phyloP scores from a whole-genome alignment of 2,797 vertebrate genomes.

The Phrynocephalus guinanensis region DNA sequence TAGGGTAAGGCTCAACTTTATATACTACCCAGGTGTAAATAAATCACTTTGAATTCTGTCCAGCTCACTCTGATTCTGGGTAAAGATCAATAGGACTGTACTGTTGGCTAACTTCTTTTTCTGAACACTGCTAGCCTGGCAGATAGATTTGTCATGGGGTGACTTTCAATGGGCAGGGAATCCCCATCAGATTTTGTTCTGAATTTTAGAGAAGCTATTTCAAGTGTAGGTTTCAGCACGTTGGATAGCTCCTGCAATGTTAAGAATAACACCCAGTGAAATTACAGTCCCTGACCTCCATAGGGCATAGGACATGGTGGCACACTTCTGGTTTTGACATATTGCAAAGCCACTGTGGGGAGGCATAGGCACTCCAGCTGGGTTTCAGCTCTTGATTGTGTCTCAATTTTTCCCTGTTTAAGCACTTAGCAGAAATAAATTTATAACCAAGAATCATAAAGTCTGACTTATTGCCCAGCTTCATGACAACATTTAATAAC shows the following conservation, averaged over 20 bases:
- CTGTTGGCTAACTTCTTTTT: not conserved
- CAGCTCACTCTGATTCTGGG: not conserved
- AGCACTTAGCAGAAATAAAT: constrained; percentile 75
- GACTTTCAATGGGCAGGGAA: too few relatives aligned
- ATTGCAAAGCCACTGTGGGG: constrained; percentile 60
- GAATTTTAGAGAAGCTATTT: too few relatives aligned
- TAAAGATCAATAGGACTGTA: not conserved
- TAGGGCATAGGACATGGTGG: not conserved
- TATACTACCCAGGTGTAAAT: not conserved
- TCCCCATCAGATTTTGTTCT: too few relatives aligned
- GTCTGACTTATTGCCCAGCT: constrained; percentile 77
- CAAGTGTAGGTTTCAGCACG: too few relatives aligned
- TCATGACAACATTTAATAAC: constrained; percentile 80
- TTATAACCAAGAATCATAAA: constrained; percentile 79
- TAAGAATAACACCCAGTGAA: too few relatives aligned
- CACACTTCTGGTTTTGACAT: rapidly evolving
- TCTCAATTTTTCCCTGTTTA: constrained; percentile 77
- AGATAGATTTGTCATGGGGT: not conserved
- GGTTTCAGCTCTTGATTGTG: constrained; percentile 68
- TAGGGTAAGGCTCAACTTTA: not conserved
- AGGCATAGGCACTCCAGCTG: constrained; percentile 48
- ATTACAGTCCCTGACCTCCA: not conserved
- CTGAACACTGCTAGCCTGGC: not conserved
- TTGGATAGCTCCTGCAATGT: too few relatives aligned
- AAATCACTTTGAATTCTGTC: not conserved